phyloP scores from a whole-genome alignment of 2,888 invertebrate genomes.

The Nomada fucata region DNA sequence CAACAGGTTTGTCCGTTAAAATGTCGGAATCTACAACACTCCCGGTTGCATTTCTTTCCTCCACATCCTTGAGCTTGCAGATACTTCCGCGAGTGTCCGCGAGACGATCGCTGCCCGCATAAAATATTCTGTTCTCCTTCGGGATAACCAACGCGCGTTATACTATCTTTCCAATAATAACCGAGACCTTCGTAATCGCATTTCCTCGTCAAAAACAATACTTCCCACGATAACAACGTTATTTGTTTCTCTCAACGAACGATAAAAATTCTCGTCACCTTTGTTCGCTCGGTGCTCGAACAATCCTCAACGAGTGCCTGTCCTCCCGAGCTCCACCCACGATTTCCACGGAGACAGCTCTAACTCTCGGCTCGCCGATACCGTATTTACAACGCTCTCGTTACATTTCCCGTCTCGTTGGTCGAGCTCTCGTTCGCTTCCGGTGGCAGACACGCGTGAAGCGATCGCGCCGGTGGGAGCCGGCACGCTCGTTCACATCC shows the following conservation, averaged over 20 bases:
- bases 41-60: background rate
- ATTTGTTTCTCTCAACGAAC: conserved; percentile 36
- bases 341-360: conserved; percentile 11
- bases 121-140: conserved; percentile 13
- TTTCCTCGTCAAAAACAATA: conserved; percentile 36
- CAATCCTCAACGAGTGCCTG: background rate
- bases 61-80: background rate
- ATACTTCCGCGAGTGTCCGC: conserved; percentile 26
- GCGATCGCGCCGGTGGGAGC: conserved; percentile 6
- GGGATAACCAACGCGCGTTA: conserved; percentile 29
- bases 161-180: conserved; percentile 14
- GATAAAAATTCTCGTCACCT: conserved; percentile 27
- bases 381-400: conserved; percentile 40
- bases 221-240: conserved; percentile 2
- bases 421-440: conserved; percentile 23
- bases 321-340: background rate
- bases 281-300: background rate
- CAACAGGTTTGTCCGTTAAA: background rate
- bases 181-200: conserved; percentile 7
- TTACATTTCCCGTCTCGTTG: conserved; percentile 1
- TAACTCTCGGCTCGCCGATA: conserved; percentile 8
- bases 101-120: conserved; percentile 23
- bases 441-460: conserved; percentile 8
- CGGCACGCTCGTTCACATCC: background rate
- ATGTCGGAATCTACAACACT: conserved; percentile 5